Base-by-base conservation (phyloP, 2,113 vertebrate species). In the Hippopotamus amphibius region DNA sequence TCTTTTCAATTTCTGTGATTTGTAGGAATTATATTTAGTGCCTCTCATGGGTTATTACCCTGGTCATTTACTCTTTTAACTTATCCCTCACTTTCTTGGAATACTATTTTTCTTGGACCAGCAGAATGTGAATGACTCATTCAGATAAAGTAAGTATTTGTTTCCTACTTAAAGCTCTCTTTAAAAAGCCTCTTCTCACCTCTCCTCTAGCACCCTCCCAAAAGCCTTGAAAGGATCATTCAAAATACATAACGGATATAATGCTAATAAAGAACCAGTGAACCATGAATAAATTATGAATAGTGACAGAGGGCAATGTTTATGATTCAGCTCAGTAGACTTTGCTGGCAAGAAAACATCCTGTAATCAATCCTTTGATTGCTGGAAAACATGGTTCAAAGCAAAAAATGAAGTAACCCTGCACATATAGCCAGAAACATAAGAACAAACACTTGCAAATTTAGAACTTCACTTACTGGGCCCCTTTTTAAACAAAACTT, bases 201-300 rank as follows among this genome's bases (percentile, higher is more conserved):
- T 69, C 66, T 96, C 57, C 63, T 69, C 63, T 81, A 68, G 55
- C 8, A 53, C 53, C 43, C 46, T 94, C 37, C 59, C 26, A 7
- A 85, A 94, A 96, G 63, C 24, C 69, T 96, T 93, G 69, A 97
- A 93, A 96, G n/a, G 85, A 96, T 95, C 90, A 80, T 93, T 96
- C 77, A 91, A 97, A 90, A 93, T 85, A 92, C 41, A 77, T 72
- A 72, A 77, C 24, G 7, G 88, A 90, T 81, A 95, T 33, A 90
- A 88, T 84, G 81, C 37, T 95, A 90, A 97, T 57, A 81, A 95
- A 88, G 43, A 93, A 90, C 2, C 77, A 96, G 61, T 0, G 16
- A 91, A 71, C 50, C 63, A 96, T 97, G 87, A 97, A 97, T 97
- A 97, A 98, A 96, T 97, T 93, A 98, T 96, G 84, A 95, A 82